These are phyloP conservation scores for Leptinotarsa undecemlineata DNA, from an alignment of 1,140 invertebrate genomes.

Conservation along the genomic window DNA sequence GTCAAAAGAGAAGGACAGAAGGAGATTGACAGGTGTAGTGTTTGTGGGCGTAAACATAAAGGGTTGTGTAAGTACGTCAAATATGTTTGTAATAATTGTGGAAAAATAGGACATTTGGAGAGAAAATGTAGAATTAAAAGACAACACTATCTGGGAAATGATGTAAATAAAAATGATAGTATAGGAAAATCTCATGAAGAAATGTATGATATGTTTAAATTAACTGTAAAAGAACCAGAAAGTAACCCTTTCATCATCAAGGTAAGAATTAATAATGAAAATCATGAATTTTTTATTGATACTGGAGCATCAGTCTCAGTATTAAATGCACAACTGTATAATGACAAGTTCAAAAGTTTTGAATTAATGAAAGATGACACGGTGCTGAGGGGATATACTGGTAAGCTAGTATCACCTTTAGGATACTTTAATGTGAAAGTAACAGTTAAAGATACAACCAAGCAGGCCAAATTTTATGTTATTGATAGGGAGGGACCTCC, in stretches of 20 bases:
- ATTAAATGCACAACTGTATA: neutral
- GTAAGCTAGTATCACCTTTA: neutral
- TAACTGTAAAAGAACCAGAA: neutral
- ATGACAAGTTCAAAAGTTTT: neutral
- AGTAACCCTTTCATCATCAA: neutral
- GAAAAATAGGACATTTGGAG: too few relatives aligned
- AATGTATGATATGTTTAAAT: neutral
- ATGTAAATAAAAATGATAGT: neutral
- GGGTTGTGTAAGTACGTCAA: neutral
- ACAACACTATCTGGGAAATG: neutral
- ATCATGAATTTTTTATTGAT: neutral
- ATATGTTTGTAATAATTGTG: neutral
- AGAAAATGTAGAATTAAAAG: too few relatives aligned
- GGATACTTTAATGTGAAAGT: constrained; percentile 11
- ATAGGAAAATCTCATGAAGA: neutral
- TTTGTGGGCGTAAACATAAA: neutral
- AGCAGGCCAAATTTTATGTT: constrained; percentile 9
- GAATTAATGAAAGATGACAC: constrained; percentile 26
- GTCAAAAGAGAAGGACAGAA: neutral
- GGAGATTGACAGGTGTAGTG: neutral
- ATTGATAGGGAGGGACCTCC: neutral
- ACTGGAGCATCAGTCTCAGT: neutral
- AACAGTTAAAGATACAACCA: neutral
- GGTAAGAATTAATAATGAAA: neutral
- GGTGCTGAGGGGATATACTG: constrained; percentile 15